phyloP scores from a whole-genome alignment of 2,888 invertebrate genomes.

The Eurois occulta region DNA sequence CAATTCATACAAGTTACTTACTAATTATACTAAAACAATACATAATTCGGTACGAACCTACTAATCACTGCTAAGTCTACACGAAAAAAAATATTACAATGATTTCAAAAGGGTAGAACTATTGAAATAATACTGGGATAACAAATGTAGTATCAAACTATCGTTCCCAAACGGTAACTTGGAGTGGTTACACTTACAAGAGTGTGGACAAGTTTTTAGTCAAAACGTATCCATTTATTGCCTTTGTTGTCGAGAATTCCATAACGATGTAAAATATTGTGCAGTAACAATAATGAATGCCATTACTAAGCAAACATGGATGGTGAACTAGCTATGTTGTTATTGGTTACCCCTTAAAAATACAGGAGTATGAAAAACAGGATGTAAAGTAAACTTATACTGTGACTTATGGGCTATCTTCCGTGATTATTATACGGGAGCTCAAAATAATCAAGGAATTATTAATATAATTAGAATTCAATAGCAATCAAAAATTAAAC shows the following conservation, averaged over 20 bases:
- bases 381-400: too few relatives aligned
- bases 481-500: too few relatives aligned
- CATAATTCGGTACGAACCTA: slow-evolving; percentile 5
- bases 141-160: slow-evolving; percentile 35
- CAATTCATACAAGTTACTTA: slow-evolving; percentile 17
- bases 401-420: too few relatives aligned
- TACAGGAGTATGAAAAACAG: not conserved
- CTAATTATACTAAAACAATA: slow-evolving; percentile 35
- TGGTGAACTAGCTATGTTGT: not conserved
- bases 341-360: not conserved
- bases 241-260: not conserved
- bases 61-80: slow-evolving; percentile 33
- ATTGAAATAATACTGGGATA: slow-evolving; percentile 59
- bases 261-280: slow-evolving; percentile 1
- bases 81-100: slow-evolving; percentile 48
- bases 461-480: too few relatives aligned
- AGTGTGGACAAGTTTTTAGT: not conserved
- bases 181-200: not conserved
- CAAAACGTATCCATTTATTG: not conserved
- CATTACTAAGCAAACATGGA: not conserved
- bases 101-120: slow-evolving; percentile 25
- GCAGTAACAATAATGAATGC: not conserved
- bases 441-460: too few relatives aligned
- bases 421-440: too few relatives aligned
- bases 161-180: not conserved